Evolutionary conservation across 2,113 vertebrate genomes (phyloP).

Genomic region (Orcinus orca): DNA sequence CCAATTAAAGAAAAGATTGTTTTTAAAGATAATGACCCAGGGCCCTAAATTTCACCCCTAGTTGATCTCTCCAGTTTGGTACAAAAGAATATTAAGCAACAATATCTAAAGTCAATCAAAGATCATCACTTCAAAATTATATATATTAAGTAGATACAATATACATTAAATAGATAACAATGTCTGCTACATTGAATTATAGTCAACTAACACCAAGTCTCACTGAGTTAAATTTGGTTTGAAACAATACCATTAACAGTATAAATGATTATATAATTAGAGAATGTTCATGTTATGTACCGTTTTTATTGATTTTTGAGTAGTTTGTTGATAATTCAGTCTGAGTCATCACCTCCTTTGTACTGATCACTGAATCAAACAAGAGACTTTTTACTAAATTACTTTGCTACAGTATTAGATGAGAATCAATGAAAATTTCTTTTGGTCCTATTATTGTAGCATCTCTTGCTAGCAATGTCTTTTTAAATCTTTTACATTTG

Average conservation of each 20-base stretch:
- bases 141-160: background rate
- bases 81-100: background rate
- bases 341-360: background rate
- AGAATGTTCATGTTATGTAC: background rate
- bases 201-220: conserved; percentile 23
- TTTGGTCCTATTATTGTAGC: background rate
- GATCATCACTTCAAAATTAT: conserved; percentile 10
- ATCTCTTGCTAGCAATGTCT: background rate
- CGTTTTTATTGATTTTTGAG: conserved; percentile 29
- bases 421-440: background rate
- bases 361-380: background rate
- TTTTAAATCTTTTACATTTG: background rate
- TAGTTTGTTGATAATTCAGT: background rate
- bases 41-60: background rate
- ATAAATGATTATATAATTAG: background rate
- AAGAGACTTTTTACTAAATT: background rate
- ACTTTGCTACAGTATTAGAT: background rate
- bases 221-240: background rate
- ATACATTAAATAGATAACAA: background rate
- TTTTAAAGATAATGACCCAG: conserved; percentile 44
- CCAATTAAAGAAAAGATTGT: conserved; percentile 60
- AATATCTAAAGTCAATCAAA: background rate
- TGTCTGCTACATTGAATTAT: background rate
- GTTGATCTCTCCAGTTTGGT: conserved; percentile 8
- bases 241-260: background rate